These are phyloP conservation scores for Lasioglossum villosulum DNA, from an alignment of 2,888 invertebrate genomes.

Conservation along the genomic window DNA sequence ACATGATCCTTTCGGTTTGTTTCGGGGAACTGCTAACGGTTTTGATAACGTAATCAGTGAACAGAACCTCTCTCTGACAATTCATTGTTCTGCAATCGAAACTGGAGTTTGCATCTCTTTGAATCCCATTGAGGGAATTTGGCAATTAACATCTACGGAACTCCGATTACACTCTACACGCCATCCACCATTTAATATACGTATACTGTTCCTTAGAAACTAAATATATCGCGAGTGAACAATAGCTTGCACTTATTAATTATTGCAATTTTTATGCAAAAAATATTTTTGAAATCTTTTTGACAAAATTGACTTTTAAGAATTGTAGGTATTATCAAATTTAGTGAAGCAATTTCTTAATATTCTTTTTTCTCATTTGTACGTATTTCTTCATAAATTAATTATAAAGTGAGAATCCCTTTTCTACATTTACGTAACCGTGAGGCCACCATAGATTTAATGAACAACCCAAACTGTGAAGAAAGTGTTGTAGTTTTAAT, in stretches of 20 bases:
- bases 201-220: background rate
- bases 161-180: background rate
- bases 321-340: too few relatives aligned
- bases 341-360: too few relatives aligned
- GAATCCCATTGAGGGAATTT: constrained; percentile 1
- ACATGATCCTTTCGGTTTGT: background rate
- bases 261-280: background rate
- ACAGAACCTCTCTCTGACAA: background rate
- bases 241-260: background rate
- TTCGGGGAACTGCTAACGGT: background rate
- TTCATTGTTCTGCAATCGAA: background rate
- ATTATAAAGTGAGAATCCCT: too few relatives aligned
- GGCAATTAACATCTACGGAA: background rate
- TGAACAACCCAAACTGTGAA: too few relatives aligned
- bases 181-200: background rate
- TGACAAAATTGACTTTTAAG: too few relatives aligned
- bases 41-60: background rate
- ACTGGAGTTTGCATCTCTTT: constrained; percentile 1
- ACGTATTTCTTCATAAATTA: too few relatives aligned
- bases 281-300: background rate
- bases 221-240: background rate
- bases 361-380: too few relatives aligned
- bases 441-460: too few relatives aligned
- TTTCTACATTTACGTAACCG: too few relatives aligned
- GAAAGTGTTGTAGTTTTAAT: too few relatives aligned